Evolutionary conservation across 2,797 vertebrate species (phyloP).

Genomic region (Trachops cirrhosus): DNA sequence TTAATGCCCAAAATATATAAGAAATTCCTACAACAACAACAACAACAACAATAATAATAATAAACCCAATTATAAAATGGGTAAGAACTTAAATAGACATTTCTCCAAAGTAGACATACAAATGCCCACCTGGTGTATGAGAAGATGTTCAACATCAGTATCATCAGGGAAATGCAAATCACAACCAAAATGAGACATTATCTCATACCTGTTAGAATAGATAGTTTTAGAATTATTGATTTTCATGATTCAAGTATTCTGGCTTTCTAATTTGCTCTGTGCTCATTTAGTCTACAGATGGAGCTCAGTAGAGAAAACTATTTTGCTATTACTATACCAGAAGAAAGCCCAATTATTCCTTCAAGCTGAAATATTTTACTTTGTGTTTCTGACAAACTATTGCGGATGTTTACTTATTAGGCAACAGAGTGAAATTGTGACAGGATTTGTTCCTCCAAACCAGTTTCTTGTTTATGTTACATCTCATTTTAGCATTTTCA

Average conservation of each 20-base stretch:
- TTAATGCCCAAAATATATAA: neutral
- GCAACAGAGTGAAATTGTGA: neutral
- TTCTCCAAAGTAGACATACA: neutral
- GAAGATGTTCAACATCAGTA: neutral
- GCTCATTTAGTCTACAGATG: neutral
- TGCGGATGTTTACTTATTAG: neutral
- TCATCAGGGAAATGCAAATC: neutral
- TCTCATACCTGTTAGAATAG: neutral
- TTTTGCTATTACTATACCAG: neutral
- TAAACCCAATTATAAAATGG: neutral
- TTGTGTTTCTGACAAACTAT: neutral
- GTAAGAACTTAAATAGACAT: neutral
- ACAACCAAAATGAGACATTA: neutral
- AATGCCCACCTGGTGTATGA: neutral
- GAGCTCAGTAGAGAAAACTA: neutral
- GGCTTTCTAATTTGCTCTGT: neutral
- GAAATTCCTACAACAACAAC: neutral
- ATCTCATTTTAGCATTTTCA: neutral
- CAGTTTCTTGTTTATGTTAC: neutral
- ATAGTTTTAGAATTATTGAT: neutral
- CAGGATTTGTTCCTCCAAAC: neutral
- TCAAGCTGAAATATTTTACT: constrained; percentile 5
- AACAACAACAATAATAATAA: neutral
- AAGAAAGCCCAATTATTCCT: constrained; percentile 20
- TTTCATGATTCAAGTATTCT: neutral